A percentile compares a stretch with the other conserved stretches of the same genome.
Evolutionary conservation across 2,888 invertebrate genomes (phyloP).

Genomic region (Brenthis hecate): DNA sequence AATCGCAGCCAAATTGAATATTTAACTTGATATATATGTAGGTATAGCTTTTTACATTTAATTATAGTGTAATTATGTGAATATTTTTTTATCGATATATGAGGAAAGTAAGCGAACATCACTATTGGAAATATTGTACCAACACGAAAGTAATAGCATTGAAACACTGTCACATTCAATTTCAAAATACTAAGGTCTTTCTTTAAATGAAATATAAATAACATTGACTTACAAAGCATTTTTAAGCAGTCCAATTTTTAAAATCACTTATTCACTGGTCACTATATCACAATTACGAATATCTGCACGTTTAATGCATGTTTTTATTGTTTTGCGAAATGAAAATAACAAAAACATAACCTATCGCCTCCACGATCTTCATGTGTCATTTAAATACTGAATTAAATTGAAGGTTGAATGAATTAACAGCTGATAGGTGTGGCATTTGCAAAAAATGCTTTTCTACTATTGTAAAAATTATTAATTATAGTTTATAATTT

Average conservation of each 20-base stretch:
- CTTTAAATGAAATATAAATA: not conserved
- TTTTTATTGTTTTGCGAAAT: conserved; percentile 1
- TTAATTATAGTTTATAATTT: not conserved
- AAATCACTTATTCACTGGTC: not conserved
- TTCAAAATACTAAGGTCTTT: not conserved
- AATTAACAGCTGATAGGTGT: conserved; percentile 49
- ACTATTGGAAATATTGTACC: not conserved
- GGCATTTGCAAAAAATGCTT: conserved; percentile 2
- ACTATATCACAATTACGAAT: not conserved
- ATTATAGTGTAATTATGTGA: not conserved
- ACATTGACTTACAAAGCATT: conserved; percentile 4
- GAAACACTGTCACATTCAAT: not conserved
- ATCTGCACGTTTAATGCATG: conserved; percentile 1
- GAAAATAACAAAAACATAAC: conserved; percentile 35
- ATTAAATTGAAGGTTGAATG: conserved; percentile 43
- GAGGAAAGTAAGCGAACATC: conserved; percentile 13
- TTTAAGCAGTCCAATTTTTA: not conserved
- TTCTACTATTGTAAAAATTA: conserved; percentile 2
- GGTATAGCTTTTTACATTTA: not conserved
- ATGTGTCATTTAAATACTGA: conserved; percentile 30
- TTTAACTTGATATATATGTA: not conserved
- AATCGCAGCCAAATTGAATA: too few species aligned
- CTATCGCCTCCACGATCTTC: conserved; percentile 33
- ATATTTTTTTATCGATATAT: not conserved
- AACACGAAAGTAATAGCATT: not conserved